Base-by-base conservation (phyloP, 2,797 vertebrate species). In the Takifugu ocellatus region DNA sequence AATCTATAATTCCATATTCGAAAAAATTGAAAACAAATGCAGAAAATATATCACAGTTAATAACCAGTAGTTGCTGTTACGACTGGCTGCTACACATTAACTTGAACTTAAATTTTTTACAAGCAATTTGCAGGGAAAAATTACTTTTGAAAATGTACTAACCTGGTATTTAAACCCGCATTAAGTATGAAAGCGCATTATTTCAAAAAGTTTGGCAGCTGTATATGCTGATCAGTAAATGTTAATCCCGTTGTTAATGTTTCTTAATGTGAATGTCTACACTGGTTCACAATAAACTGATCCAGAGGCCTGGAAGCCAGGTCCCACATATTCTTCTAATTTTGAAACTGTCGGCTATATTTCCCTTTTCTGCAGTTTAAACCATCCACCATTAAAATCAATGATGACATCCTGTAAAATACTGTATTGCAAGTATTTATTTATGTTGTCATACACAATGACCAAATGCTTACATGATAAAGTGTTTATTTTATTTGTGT, bases 131-230 rank as follows among this genome's bases (percentile, higher is more conserved):
- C 21, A 7, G 27, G 29, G 33, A 27, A 15, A 39, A 43, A 15
- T 2, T 21, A 25, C 9, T 10, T 56, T 47, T 52, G 36, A 50
- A 27, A 54, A 46, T 54, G 59, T 63, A 25, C 57, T 52, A 59
- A 59, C 39, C 2, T 27, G 46, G 29, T 9, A 25, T 31, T 16
- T 29, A 29, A 29, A 7, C 27, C 16, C 26, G 21, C 39, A 12
- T 64, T 21, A 39, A 62, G 48, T 12, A 12, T 63, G 53, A 3
- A 74, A 76, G 68, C 75, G 63, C 73, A 70, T 72, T 73, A 59
- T 62, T 63, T 49, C 56, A 57, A 17, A 3, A 9, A 0, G 21
- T 29, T 54, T 49, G 49, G 25, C 47, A 44, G 7, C 16, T n/a
- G 3, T 44, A 5, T 5, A 8, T 44, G 43, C 43, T 44, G 43